Base-by-base conservation (phyloP, 2,113 vertebrate genomes). In the Etheostoma cragini region DNA sequence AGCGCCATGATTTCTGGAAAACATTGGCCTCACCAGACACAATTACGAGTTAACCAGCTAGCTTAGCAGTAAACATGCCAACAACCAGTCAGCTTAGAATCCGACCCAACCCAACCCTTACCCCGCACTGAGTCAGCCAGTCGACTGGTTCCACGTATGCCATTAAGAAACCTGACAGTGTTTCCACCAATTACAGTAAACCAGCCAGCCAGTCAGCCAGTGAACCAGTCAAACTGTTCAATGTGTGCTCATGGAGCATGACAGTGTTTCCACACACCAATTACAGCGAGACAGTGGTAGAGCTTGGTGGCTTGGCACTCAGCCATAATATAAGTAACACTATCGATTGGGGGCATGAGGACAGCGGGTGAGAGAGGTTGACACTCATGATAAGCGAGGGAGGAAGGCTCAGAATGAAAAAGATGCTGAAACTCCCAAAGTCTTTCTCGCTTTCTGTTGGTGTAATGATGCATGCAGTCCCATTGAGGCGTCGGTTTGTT, bases 201-300 rank as follows among this genome's bases (percentile, higher is more conserved):
- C 50, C 82, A 85, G 85, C 22, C 86, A 72, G 65, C 78, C 78
- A 82, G 85, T 82, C 69, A 73, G 72, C 79, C 74, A 26, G 72
- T 60, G 88, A 71, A 87, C 60, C 89, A 81, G 88, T 90, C 87
- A 77, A 71, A 69, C 76, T 63, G 88, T 35, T 60, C 80, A 81
- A 87, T 78, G 83, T 85, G 87, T 68, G 90, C 91, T 92, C 88
- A 90, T 83, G 86, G 80, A 83, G 85, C 88, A 87, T 90, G 89
- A 90, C 92, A 91, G 81, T 90, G 86, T 93, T 93, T 91, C 90
- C 91, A 88, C 91, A 88, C 88, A 89, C 87, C 91, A 94, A 93
- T 94, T 94, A 93, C 87, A 70, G 85, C 16, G 53, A 90, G 86
- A 89, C 84, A 81, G 88, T 65, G 83, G 81, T 87, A 87, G 88